These are phyloP conservation scores for Paralinhomoeus sp. DNA, from an alignment of 2,888 invertebrate species.

Conservation along the genomic window DNA sequence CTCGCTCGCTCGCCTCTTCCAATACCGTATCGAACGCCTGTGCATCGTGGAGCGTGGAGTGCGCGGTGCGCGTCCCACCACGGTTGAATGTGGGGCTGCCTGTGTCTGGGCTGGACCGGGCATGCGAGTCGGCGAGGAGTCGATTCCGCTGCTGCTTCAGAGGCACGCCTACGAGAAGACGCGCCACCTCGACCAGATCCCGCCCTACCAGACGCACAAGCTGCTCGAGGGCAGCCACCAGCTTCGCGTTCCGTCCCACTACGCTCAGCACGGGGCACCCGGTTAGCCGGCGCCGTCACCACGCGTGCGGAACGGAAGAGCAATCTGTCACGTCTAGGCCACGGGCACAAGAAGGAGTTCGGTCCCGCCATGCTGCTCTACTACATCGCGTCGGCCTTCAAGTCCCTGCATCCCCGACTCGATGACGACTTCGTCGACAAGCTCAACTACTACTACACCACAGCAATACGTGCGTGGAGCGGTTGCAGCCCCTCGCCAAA, in stretches of 20 bases:
- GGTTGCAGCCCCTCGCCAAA: neutral
- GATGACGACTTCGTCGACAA: conserved; percentile 26
- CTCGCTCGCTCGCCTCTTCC: too few relatives aligned
- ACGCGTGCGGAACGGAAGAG: too few relatives aligned
- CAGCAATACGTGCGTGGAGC: conserved; percentile 18
- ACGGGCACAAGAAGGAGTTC: conserved; percentile 25
- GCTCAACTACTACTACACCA: conserved; percentile 25
- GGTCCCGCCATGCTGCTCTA: conserved; percentile 26
- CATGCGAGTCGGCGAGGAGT: too few relatives aligned
- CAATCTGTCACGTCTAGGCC: conserved; percentile 9
- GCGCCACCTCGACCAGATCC: conserved; percentile 23
- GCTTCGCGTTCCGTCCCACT: conserved; percentile 14
- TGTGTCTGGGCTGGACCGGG: too few relatives aligned
- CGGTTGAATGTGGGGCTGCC: too few relatives aligned
- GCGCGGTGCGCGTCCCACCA: too few relatives aligned
- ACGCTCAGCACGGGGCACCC: conserved; percentile 11
- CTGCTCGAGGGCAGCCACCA: conserved; percentile 25
- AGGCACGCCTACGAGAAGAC: conserved; percentile 23
- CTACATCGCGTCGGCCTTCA: conserved; percentile 24
- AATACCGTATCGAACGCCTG: too few relatives aligned
- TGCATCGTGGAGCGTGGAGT: too few relatives aligned
- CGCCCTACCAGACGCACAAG: conserved; percentile 25
- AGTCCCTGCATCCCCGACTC: conserved; percentile 22
- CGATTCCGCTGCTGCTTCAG: too few relatives aligned
- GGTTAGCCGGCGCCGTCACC: too few relatives aligned